Conservation (phyloP, 2,888 invertebrate species). For the Ophion ventricosus region DNA sequence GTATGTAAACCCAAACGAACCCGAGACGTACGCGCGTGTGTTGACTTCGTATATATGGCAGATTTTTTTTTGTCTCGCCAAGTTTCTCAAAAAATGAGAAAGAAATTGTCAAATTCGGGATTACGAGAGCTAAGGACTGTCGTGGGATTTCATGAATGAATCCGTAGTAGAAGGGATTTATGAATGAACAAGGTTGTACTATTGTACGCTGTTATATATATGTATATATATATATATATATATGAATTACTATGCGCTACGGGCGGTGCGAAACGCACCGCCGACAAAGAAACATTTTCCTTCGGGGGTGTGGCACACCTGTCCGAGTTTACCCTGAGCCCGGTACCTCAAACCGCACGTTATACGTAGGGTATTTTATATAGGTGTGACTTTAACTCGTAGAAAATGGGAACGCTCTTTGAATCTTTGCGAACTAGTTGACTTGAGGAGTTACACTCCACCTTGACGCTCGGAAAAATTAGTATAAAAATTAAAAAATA, state of each 20-base stretch:
- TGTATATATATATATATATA: constrained; percentile 6
- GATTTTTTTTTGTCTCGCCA: neutral
- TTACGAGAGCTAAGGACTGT: constrained; percentile 27
- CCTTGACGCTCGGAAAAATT: no score
- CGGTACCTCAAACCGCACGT: constrained; percentile 51
- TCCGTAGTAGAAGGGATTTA: constrained; percentile 57
- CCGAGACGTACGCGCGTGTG: neutral
- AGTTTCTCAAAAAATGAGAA: constrained; percentile 35
- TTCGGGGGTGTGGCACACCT: constrained; percentile 66
- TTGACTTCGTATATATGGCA: neutral
- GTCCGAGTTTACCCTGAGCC: constrained; percentile 55
- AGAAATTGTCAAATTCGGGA: constrained; percentile 33
- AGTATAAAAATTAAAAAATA: no score
- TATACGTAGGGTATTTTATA: neutral
- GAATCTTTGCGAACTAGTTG: constrained; percentile 3
- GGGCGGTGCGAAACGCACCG: constrained; percentile 56
- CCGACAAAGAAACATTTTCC: constrained; percentile 58
- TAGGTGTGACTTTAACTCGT: neutral
- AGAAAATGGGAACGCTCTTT: constrained; percentile 23
- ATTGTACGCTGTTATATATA: neutral
- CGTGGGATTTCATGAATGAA: constrained; percentile 65
- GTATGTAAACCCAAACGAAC: no score
- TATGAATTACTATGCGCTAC: constrained; percentile 54
- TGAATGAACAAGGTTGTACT: constrained; percentile 65
- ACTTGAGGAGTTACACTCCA: constrained; percentile 6